phyloP scores from a whole-genome alignment of 2,113 vertebrate species.

The Dermatemys mawii region DNA sequence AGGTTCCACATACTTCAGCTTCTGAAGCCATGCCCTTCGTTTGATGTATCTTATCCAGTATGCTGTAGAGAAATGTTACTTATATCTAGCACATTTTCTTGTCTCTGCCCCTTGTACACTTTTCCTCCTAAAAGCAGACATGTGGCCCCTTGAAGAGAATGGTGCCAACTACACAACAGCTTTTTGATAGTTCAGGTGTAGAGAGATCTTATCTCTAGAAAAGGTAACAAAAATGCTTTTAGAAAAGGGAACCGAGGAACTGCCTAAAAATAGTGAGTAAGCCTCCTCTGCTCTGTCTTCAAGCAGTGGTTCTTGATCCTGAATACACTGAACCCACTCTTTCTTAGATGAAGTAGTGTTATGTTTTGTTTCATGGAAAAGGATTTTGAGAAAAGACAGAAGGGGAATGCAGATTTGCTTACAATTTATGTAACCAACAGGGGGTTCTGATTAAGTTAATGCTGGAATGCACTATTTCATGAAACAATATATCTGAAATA shows the following conservation, averaged over 20 bases:
- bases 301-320: background rate
- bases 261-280: background rate
- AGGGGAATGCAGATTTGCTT: background rate
- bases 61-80: background rate
- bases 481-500: background rate
- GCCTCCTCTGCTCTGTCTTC: background rate
- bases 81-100: background rate
- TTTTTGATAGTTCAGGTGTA: background rate
- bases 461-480: background rate
- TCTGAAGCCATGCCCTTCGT: background rate
- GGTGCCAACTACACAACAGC: background rate
- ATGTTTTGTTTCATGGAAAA: background rate
- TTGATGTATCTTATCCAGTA: background rate
- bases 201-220: background rate
- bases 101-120: background rate
- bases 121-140: background rate
- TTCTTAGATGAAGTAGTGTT: background rate
- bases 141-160: background rate
- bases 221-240: background rate
- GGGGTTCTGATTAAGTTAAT: background rate
- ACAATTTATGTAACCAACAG: rapidly evolving
- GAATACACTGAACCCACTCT: background rate
- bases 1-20: too few species aligned
- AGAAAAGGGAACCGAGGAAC: background rate
- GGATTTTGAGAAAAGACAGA: background rate